Conservation (phyloP, 2,888 invertebrate species). For the Ferrisia virgata region DNA sequence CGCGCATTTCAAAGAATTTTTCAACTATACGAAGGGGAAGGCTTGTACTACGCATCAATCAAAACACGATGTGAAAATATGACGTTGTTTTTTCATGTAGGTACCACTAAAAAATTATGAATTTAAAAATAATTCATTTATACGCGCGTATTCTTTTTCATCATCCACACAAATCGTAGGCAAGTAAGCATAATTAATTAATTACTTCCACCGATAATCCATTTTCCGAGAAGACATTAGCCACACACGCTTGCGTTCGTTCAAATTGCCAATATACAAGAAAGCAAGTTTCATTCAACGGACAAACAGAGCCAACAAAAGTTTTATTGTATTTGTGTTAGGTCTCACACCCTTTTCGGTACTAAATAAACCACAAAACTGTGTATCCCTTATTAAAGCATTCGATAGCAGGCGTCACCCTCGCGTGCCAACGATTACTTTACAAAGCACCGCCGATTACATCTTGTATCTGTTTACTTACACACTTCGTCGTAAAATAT, state of each 20-base stretch:
- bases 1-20: no score
- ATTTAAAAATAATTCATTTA: no score
- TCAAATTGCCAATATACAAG: not conserved
- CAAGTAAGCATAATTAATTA: no score
- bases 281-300: not conserved
- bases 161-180: not conserved
- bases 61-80: no score
- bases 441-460: conserved; percentile 7
- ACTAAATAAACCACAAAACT: not conserved
- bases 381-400: conserved; percentile 13
- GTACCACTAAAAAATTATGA: no score
- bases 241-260: not conserved
- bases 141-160: no score
- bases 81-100: no score
- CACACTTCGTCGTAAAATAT: not conserved
- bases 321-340: not conserved
- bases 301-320: not conserved
- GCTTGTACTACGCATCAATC: no score
- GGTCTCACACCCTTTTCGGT: not conserved
- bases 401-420: conserved; percentile 7
- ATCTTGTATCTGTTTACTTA: conserved; percentile 17
- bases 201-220: not conserved
- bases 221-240: not conserved
- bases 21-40: no score
- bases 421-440: conserved; percentile 17